Base-by-base conservation (phyloP, 2,113 vertebrate species). In the Pomatorhinus ruficollis region DNA sequence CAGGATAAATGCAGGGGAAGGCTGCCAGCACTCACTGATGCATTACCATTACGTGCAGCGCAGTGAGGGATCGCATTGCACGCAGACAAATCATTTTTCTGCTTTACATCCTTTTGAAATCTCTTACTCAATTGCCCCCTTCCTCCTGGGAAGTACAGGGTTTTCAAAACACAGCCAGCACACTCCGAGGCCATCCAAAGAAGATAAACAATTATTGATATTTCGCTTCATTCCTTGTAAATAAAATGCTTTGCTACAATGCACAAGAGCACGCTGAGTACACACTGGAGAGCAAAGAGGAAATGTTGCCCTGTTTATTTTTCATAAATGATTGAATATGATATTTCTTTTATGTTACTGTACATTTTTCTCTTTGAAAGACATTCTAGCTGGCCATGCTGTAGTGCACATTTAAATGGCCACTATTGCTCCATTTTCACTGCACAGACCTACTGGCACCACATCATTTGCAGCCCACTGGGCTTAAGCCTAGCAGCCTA, bases 181-280 rank as follows among this genome's bases (percentile, higher is more conserved):
- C 66, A 79, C 47, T 79, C 57, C 63, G 66, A 95, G 63, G 72
- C 52, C 53, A 85, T 94, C 90, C 53, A 93, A 71, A 82, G 77
- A 71, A 95, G 45, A 70, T 24, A 25, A 92, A 82, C 91, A 69
- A 56, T 60, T 79, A 94, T 82, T 82, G 83, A 47, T 91, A 94
- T 88, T 96, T 90, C 25, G 37, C 27, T 83, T 97, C 68, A 86
- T 82, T 91, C 95, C 68, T 88, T 87, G n/a, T 92, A 93, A 87
- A 90, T 74, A 49, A 93, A 89, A 80, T 69, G 66, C 35, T 33
- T 31, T 39, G 84, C 85, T 91, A 66, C 53, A 86, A 45, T 45
- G 88, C 72, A 57, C 56, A 69, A 65, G 45, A 84, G 77, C 68
- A 45, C 17, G 14, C 47, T 47, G 68, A 91, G 61, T n/a, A 74